A percentile compares a stretch with the other conserved stretches of the same genome.
These are phyloP conservation scores for Proctacanthus coquilletti DNA, from an alignment of 1,140 invertebrate species.

Conservation along the genomic window DNA sequence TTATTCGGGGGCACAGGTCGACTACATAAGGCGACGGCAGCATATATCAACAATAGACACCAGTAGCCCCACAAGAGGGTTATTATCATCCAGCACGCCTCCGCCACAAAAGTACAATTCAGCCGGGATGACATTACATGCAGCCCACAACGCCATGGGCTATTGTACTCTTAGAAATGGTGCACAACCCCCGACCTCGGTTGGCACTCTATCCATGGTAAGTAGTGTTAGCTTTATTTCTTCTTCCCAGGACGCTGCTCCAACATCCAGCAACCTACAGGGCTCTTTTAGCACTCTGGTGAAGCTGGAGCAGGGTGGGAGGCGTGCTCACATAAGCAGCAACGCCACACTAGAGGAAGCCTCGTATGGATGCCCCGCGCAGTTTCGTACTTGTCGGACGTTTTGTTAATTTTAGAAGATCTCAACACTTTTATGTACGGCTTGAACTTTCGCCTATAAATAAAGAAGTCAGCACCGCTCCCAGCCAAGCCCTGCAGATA, in stretches of 20 bases:
- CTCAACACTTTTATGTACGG: too few relatives aligned
- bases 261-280: neutral
- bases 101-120: slow-evolving; percentile 21
- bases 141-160: slow-evolving; percentile 38
- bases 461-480: too few relatives aligned
- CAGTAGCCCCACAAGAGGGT: slow-evolving; percentile 42
- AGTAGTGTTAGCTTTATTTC: slow-evolving; percentile 11
- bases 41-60: slow-evolving; percentile 63
- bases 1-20: slow-evolving; percentile 21
- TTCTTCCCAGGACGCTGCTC: neutral
- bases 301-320: neutral
- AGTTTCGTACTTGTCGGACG: too few relatives aligned
- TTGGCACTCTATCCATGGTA: slow-evolving; percentile 15
- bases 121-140: slow-evolving; percentile 22
- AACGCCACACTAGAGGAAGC: too few relatives aligned
- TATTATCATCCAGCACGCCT: slow-evolving; percentile 34
- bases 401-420: too few relatives aligned
- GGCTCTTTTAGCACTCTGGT: neutral
- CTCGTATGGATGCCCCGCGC: too few relatives aligned
- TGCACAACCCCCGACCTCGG: slow-evolving; percentile 37
- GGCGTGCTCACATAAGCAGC: too few relatives aligned
- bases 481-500: too few relatives aligned
- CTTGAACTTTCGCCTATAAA: too few relatives aligned
- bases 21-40: slow-evolving; percentile 48
- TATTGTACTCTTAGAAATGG: slow-evolving; percentile 54